A percentile compares a stretch with the other conserved stretches of the same genome.
Conservation (phyloP, 2,113 vertebrate species). For the Enhydra lutris region DNA sequence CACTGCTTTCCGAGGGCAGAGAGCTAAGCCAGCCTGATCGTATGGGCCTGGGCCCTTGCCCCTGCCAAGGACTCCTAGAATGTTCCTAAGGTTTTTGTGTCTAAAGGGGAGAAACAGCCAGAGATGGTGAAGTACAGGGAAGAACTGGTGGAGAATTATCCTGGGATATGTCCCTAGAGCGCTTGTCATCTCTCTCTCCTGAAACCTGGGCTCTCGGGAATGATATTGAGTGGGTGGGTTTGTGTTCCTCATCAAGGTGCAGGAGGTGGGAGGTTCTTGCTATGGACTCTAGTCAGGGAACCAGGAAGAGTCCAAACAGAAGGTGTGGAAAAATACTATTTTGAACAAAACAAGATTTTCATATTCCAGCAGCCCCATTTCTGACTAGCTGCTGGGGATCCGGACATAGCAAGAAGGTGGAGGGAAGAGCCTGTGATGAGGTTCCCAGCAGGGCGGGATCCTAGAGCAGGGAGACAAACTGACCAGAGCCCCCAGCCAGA, state of each 20-base stretch:
- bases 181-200: not conserved
- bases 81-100: slow-evolving; percentile 25
- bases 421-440: not conserved
- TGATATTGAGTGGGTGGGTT: not conserved
- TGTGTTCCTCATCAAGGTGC: not conserved
- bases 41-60: not conserved
- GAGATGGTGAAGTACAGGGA: not conserved
- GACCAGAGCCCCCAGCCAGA: not conserved
- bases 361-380: not conserved
- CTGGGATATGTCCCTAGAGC: not conserved
- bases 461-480: not conserved
- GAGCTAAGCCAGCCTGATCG: not conserved
- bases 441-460: not conserved
- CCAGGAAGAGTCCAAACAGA: not conserved
- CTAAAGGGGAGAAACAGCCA: slow-evolving; percentile 30
- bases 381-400: not conserved
- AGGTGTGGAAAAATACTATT: not conserved
- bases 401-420: not conserved
- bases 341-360: not conserved
- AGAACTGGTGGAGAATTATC: not conserved
- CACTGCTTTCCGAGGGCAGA: slow-evolving; percentile 4
- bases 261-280: not conserved
- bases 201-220: not conserved
- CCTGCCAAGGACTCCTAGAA: not conserved
- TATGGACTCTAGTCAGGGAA: not conserved